Base-by-base conservation (phyloP, 2,113 vertebrate genomes). In the Ochotona curzoniae region DNA sequence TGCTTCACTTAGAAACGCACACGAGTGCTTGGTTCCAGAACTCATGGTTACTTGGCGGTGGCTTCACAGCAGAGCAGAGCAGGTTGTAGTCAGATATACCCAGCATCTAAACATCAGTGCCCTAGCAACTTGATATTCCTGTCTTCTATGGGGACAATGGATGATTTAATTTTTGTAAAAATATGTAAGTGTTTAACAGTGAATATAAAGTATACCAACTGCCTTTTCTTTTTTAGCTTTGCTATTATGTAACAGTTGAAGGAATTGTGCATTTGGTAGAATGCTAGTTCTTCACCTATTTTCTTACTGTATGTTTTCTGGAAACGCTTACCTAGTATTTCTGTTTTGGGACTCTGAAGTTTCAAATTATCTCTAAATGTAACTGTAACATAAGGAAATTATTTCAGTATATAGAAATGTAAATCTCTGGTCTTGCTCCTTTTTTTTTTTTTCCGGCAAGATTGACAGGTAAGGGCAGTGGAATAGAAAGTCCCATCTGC, bases 351-450 rank as follows among this genome's bases (percentile, higher is more conserved):
- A 5, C 11, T 28, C 60, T 10, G 7, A 64, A 32, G 26, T 83
- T 23, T 89, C 76, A 75, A 15, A 7, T 92, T 91, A 93, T 66
- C 80, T 94, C 71, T 54, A 81, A 63, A 83, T 32, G 82, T 75
- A 87, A 54, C n/a, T 87, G 49, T 6, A 92, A n/a, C 54, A 76
- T 80, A 89, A 83, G 75, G 60, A 91, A 87, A 47, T 71, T 71
- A 5, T 60, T 1, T 26, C 63, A 87, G 28, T 15, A 78, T 30
- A 84, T 89, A 61, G 35, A 88, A 79, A 54, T 87, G 51, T 91
- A 44, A 81, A 71, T 90, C 84, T 93, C 44, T 81, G 47, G 35
- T 54, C 76, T 93, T 20, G 35, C 51, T 81, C 44, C 79, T 83
- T 44, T 44, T 44, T 44, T 44, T 44, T 44, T 57, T 57, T 57